Evolutionary conservation across 1,140 invertebrate species (phyloP).

Genomic region (Ceratina calcarata): DNA sequence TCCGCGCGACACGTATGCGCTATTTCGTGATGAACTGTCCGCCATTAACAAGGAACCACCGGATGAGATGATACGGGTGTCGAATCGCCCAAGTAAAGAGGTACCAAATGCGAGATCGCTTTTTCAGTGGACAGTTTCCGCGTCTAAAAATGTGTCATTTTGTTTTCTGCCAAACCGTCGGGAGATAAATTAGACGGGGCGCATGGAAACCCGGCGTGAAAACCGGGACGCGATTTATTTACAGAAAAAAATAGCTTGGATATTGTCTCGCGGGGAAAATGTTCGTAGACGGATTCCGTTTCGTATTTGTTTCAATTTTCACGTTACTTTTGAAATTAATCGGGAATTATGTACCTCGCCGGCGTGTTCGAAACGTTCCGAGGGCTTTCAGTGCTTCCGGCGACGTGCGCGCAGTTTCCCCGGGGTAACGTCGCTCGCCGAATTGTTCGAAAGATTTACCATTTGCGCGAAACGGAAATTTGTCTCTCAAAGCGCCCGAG

Average conservation of each 20-base stretch:
- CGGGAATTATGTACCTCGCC: too few relatives aligned
- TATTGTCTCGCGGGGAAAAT: neutral
- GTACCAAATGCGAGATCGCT: neutral
- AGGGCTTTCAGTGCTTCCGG: too few relatives aligned
- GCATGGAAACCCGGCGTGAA: neutral
- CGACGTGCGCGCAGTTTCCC: too few relatives aligned
- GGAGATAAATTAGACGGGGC: slow-evolving; percentile 15
- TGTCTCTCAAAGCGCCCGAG: neutral
- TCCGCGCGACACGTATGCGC: slow-evolving; percentile 30
- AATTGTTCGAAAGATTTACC: neutral
- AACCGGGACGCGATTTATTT: neutral
- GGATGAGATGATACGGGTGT: neutral
- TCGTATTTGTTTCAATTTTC: neutral
- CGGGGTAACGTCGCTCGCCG: neutral
- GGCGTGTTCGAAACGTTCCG: too few relatives aligned
- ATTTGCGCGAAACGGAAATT: neutral
- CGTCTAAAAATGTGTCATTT: neutral
- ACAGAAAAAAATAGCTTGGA: neutral
- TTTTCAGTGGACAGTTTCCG: neutral
- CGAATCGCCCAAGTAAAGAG: neutral
- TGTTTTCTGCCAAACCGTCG: neutral
- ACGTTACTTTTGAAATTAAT: too few relatives aligned
- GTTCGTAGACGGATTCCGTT: neutral
- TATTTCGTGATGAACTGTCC: slow-evolving; percentile 37
- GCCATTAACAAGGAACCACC: slow-evolving; percentile 11